These are phyloP conservation scores for Conus canariensis DNA, from an alignment of 2,888 invertebrate species.

Conservation along the genomic window DNA sequence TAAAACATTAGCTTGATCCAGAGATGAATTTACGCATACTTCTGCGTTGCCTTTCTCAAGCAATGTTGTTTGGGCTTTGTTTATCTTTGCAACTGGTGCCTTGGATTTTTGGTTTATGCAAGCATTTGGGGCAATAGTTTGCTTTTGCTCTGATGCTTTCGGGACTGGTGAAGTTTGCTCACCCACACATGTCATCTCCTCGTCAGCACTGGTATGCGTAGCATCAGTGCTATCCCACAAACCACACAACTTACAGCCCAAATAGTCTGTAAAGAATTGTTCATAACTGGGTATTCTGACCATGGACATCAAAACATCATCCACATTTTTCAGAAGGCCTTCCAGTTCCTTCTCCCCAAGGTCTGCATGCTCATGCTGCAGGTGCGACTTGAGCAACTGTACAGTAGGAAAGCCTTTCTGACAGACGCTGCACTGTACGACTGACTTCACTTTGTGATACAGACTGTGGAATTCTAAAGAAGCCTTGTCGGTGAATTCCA, in stretches of 20 bases:
- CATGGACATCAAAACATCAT: slow-evolving; percentile 58
- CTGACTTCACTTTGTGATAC: slow-evolving; percentile 96
- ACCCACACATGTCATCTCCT: neutral
- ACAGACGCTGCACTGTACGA: slow-evolving; percentile 96
- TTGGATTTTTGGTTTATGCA: neutral
- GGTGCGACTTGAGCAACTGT: slow-evolving; percentile 92
- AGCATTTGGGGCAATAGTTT: neutral
- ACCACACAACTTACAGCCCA: neutral
- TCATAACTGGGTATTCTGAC: slow-evolving; percentile 55
- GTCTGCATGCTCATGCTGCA: slow-evolving; percentile 92
- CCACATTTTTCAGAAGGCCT: slow-evolving; percentile 59
- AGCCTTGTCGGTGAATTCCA: slow-evolving; percentile 97
- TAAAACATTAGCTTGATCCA: neutral
- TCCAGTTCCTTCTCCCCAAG: slow-evolving; percentile 86
- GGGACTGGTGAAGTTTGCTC: neutral
- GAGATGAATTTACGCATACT: slow-evolving; percentile 21
- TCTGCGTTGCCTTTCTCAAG: slow-evolving; percentile 43
- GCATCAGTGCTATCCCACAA: neutral
- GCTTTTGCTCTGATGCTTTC: neutral
- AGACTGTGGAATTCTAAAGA: slow-evolving; percentile 96
- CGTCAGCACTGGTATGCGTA: neutral
- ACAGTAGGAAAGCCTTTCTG: slow-evolving; percentile 94
- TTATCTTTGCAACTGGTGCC: neutral
- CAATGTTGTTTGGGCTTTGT: neutral
- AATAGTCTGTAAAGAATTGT: slow-evolving; percentile 34